A percentile compares a stretch with the other conserved stretches of the same genome.
phyloP scores from a whole-genome alignment of 2,797 vertebrate species.

The Linurgus olivaceus region DNA sequence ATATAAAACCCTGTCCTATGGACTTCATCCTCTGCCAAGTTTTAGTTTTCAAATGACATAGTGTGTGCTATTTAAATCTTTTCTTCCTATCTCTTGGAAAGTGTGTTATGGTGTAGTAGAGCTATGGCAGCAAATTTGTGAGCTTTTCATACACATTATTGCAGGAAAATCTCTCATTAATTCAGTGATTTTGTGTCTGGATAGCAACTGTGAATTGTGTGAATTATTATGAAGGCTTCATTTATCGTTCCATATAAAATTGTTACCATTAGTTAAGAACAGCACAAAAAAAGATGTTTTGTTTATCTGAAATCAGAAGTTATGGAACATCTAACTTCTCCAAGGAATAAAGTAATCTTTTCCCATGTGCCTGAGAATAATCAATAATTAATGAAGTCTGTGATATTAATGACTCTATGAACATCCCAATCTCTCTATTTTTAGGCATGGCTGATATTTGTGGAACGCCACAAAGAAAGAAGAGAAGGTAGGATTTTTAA shows the following conservation, averaged over 20 bases:
- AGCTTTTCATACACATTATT: neutral
- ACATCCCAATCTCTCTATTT: neutral
- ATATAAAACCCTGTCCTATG: neutral
- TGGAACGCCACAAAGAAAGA: neutral
- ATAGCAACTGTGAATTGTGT: neutral
- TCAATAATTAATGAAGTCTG: neutral
- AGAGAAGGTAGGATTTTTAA: neutral
- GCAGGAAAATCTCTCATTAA: neutral
- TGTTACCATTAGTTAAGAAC: neutral
- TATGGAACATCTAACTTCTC: neutral
- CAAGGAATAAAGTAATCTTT: neutral
- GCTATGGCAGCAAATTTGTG: neutral
- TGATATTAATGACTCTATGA: neutral
- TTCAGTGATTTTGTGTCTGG: neutral
- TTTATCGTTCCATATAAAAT: neutral
- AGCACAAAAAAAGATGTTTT: neutral
- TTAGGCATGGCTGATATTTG: neutral
- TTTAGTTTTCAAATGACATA: conserved; percentile 6
- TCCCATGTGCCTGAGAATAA: neutral
- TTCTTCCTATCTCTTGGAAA: neutral
- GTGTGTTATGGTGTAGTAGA: neutral
- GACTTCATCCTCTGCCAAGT: neutral
- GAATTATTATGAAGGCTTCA: neutral
- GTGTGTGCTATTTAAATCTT: neutral
- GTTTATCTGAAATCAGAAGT: neutral